Evolutionary conservation across 1,140 invertebrate genomes (phyloP), one percentile per base, ranked within the genome.

Genomic region (Zaprionus davidi): DNA sequence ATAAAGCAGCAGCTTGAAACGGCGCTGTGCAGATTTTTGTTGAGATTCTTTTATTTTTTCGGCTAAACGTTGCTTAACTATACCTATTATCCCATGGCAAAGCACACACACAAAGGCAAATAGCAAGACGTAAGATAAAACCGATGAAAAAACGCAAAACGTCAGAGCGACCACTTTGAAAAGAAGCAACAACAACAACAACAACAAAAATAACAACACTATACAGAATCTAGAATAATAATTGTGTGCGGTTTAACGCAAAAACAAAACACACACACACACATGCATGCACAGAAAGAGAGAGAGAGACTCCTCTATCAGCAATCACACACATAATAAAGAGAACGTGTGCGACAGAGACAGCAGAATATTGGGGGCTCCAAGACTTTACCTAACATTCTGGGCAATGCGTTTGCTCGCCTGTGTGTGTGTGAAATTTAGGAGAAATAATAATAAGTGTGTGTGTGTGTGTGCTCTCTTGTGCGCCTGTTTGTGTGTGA

Each of bases 311-410:
- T 66, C 46, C 24, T 41, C 41, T 15, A 41, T 60, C 49, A 71
- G 51, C 36, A 34, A 59, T 22, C 44, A 34, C 17, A 49, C 66
- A 56, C 28, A 41, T 2, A 9, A 7, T 41, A 7, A 46, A 51
- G 31, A 17, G 36, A 38, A n/a, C 26, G 36, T 49, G 60, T 28
- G 64, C 12, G 65, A 71, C 41, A 65, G 44, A 63, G 59, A 63
- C 28, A 69, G 34, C 71, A 59, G 28, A n/a, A 76, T 60, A 59
- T 78, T 58, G 59, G 71, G 66, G 66, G 77, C 80, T 87, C 70
- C 70, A 88, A 87, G 83, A 80, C 73, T 87, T 74, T 86, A 70
- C 73, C 83, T 84, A 88, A 88, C 80, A 69, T 79, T 82, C 65
- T 77, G 66, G 55, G 74, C 79, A 71, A 44, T 62, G 51, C 41